Percentiles rank a stretch among this genome's conserved stretches.
These are phyloP conservation scores for Gorsachius magnificus DNA, from an alignment of 2,797 vertebrate species.

Conservation along the genomic window DNA sequence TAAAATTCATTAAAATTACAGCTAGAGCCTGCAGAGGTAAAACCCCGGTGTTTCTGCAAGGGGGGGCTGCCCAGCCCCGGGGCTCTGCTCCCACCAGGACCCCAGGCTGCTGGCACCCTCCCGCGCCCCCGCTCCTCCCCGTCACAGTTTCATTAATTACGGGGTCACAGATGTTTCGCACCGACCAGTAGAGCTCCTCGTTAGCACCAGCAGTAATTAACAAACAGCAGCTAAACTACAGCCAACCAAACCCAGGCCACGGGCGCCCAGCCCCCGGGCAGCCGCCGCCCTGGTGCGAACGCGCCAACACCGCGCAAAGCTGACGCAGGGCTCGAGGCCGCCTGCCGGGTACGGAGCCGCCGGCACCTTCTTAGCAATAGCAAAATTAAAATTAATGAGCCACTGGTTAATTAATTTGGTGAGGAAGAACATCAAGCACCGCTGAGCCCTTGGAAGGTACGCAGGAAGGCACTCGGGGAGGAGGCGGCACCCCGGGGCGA, in stretches of 20 bases:
- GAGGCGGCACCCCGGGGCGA: fast-evolving
- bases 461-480: fast-evolving
- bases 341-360: fast-evolving
- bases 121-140: fast-evolving
- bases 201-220: neutral
- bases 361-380: fast-evolving
- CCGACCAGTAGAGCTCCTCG: neutral
- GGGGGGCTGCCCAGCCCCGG: neutral
- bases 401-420: fast-evolving
- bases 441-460: fast-evolving
- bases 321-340: fast-evolving
- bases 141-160: fast-evolving
- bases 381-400: neutral
- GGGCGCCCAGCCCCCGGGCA: fast-evolving
- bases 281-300: fast-evolving
- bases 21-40: neutral
- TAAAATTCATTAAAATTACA: neutral
- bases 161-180: neutral
- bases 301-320: fast-evolving
- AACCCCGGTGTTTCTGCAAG: neutral
- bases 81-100: neutral
- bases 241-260: neutral
- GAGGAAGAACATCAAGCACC: neutral
- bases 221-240: neutral
- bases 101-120: neutral